Base-by-base conservation (phyloP, 1,140 invertebrate species). In the Philopotamus ludificatus region DNA sequence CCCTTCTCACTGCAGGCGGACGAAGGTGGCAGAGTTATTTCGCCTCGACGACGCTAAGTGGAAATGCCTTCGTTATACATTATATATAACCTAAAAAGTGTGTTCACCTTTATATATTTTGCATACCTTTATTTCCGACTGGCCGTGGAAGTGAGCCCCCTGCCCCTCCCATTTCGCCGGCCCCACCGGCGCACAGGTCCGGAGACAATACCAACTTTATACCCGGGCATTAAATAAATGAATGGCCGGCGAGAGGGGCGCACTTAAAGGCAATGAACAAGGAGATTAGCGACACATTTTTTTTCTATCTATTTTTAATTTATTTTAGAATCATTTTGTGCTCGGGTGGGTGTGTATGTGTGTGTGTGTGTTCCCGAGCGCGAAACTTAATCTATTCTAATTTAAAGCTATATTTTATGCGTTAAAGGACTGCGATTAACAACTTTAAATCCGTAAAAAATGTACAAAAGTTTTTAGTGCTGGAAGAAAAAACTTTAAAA, bases 121-220 rank as follows among this genome's bases (percentile, higher is more conserved):
- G 61, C 61, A 63, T 63, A 63, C 60, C 60, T 63, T 63, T 63
- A 63, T 53, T 51, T 62, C 26, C 59, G 23, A 9, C 44, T 25
- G 60, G 20, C 60, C 60, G n/a, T n/a, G 60, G 60, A 63, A 63
- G 60, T 15, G 47, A 15, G 50, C 42, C 28, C 18, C 44, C n/a
- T n/a, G n/a, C n/a, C 20, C 23, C 23, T 21, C 53, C 34, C 2
- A 34, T 28, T 18, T 16, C 25, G 16, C 21, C 58, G 20, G 18
- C 34, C 49, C 12, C n/a, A n/a, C n/a, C n/a, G n/a, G n/a, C n/a
- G n/a, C n/a, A n/a, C n/a, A n/a, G n/a, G n/a, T n/a, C n/a, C 18
- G 50, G 54, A 67, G 66, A 67, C 66, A 67, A 67, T 63, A 63
- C 64, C 49, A 53, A 63, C 54, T 64, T 67, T 67, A 67, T 42